These are phyloP conservation scores for Campoplex capitator DNA, from an alignment of 2,888 invertebrate species.

Conservation along the genomic window DNA sequence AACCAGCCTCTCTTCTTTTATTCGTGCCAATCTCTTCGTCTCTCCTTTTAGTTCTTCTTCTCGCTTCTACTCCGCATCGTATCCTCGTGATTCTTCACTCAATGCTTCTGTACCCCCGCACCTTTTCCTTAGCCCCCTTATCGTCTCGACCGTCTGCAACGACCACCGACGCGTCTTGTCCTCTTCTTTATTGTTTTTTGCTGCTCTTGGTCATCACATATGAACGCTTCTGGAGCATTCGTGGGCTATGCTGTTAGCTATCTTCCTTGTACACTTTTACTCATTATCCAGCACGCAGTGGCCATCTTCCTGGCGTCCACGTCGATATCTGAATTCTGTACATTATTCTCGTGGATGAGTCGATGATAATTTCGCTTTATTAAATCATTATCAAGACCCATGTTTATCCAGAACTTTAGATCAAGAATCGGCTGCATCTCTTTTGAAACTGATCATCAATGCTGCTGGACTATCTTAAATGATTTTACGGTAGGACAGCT, in stretches of 20 bases:
- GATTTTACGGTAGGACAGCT: slow-evolving; percentile 13
- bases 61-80: slow-evolving; percentile 22
- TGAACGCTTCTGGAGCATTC: slow-evolving; percentile 29
- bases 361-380: background rate
- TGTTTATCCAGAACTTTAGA: background rate
- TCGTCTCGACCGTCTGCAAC: slow-evolving; percentile 72
- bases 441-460: background rate
- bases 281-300: background rate
- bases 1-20: slow-evolving; percentile 77
- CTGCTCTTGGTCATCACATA: slow-evolving; percentile 15
- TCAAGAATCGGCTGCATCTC: background rate
- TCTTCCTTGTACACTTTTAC: background rate
- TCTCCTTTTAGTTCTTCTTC: slow-evolving; percentile 46
- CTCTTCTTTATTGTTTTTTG: slow-evolving; percentile 15
- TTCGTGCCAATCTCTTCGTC: slow-evolving; percentile 64
- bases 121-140: slow-evolving; percentile 56
- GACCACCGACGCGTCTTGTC: slow-evolving; percentile 71
- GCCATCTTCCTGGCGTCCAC: background rate
- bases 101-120: slow-evolving; percentile 49
- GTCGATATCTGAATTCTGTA: background rate
- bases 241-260: slow-evolving; percentile 10
- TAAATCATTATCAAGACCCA: background rate
- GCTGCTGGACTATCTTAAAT: background rate
- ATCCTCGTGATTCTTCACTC: slow-evolving; percentile 46
- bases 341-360: background rate